Conservation (phyloP, 2,888 invertebrate species). For the Leucophenga maculata region DNA sequence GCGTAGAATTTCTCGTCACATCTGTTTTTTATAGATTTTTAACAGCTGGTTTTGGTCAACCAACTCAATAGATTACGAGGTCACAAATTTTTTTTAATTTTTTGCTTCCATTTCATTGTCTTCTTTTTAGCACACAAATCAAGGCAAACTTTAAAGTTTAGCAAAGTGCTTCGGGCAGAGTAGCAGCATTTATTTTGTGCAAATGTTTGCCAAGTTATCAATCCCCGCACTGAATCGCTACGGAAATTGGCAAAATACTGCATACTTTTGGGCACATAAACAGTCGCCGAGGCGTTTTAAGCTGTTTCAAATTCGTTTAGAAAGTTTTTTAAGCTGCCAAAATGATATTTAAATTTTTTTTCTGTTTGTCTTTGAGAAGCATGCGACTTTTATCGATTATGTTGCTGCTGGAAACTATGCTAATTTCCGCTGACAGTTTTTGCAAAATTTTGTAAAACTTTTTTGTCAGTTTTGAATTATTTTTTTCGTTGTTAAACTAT, state of each 20-base stretch:
- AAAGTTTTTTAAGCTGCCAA: conserved; percentile 3
- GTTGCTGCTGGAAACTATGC: conserved; percentile 49
- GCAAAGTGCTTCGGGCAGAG: neutral
- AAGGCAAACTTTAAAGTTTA: conserved; percentile 11
- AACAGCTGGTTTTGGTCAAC: conserved; percentile 15
- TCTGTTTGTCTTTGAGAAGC: no score
- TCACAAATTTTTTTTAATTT: no score
- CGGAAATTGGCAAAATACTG: conserved; percentile 58
- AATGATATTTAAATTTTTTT: conserved; percentile 4
- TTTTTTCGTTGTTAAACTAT: conserved; percentile 17
- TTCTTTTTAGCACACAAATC: neutral
- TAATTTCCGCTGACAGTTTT: conserved; percentile 49
- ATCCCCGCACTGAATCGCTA: conserved; percentile 39
- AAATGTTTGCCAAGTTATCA: conserved; percentile 10
- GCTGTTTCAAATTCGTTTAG: neutral
- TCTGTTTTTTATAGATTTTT: conserved; percentile 11
- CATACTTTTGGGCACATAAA: conserved; percentile 38
- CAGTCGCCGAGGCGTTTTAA: neutral
- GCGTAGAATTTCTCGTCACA: neutral
- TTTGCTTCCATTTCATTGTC: neutral
- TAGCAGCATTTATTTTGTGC: neutral
- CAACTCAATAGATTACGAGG: no score
- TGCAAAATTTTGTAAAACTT: neutral
- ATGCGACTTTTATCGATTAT: neutral
- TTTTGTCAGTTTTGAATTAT: neutral